A percentile compares a stretch with the other conserved stretches of the same genome.
These are phyloP conservation scores for Cacoxenus indagator DNA, from an alignment of 2,888 invertebrate genomes.

Conservation along the genomic window DNA sequence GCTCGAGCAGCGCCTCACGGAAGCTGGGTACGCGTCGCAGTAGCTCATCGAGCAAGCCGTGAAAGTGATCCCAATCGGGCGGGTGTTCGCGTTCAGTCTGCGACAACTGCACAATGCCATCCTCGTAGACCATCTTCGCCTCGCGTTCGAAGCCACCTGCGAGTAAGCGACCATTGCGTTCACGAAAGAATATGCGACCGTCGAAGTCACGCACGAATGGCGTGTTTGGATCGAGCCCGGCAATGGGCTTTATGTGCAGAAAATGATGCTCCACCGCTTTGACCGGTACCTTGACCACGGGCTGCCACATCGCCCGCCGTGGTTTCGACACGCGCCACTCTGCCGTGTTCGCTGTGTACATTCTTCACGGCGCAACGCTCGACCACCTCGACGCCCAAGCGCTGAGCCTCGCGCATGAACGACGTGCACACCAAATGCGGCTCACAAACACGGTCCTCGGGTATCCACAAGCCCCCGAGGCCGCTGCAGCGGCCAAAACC, in stretches of 20 bases:
- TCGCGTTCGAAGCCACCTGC: slow-evolving; percentile 91
- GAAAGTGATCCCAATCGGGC: slow-evolving; percentile 98
- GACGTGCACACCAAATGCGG: slow-evolving; percentile 83
- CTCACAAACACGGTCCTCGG: slow-evolving; percentile 92
- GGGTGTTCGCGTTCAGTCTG: slow-evolving; percentile 78
- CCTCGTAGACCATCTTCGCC: slow-evolving; percentile 91
- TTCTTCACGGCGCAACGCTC: slow-evolving; percentile 83
- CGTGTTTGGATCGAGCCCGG: slow-evolving; percentile 82
- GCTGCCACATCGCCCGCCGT: slow-evolving; percentile 80
- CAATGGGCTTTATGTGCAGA: slow-evolving; percentile 85
- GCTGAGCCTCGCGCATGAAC: slow-evolving; percentile 77
- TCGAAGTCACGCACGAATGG: slow-evolving; percentile 92
- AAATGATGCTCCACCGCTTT: slow-evolving; percentile 96
- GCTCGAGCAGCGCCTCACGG: slow-evolving; percentile 81
- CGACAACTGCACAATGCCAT: slow-evolving; percentile 77
- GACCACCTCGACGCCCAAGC: slow-evolving; percentile 80
- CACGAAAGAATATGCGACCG: slow-evolving; percentile 88
- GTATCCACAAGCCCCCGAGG: slow-evolving; percentile 93
- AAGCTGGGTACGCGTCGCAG: slow-evolving; percentile 87
- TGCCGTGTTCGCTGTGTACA: slow-evolving; percentile 77
- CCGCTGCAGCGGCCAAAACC: slow-evolving; percentile 71
- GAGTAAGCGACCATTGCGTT: slow-evolving; percentile 85
- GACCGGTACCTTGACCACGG: slow-evolving; percentile 89
- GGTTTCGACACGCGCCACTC: slow-evolving; percentile 83
- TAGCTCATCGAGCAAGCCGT: slow-evolving; percentile 87